These are phyloP conservation scores for Anguilla marmorata DNA, from an alignment of 2,797 vertebrate genomes.

Conservation along the genomic window DNA sequence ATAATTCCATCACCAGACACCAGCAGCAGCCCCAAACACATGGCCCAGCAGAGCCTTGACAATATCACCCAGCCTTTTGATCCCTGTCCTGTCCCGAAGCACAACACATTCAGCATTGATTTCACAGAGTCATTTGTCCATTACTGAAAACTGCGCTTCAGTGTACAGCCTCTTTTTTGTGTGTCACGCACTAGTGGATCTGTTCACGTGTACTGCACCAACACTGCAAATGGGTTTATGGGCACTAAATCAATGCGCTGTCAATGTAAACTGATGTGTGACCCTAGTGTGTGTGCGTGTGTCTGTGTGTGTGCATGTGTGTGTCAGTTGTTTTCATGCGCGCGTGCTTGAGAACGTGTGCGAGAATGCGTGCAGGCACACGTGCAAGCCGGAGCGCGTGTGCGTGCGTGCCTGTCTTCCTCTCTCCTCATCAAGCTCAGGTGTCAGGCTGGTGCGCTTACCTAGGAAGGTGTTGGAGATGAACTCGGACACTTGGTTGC, in stretches of 20 bases:
- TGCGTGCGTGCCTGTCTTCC: background rate
- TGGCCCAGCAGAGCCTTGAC: conserved; percentile 24
- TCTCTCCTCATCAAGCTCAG: background rate
- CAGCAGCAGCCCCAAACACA: conserved; percentile 20
- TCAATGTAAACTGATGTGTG: background rate
- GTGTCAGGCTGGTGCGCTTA: conserved; percentile 61
- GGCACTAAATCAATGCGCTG: background rate
- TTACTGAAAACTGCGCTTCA: background rate
- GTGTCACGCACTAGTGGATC: background rate
- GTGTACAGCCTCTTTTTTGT: background rate
- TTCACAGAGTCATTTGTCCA: background rate
- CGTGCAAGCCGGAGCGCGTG: conserved; percentile 32
- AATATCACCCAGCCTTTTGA: conserved; percentile 25
- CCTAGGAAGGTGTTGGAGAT: conserved; percentile 99
- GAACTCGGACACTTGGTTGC: conserved; percentile 98
- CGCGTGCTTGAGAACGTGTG: conserved; percentile 2
- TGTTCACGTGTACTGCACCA: background rate
- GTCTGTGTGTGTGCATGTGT: background rate
- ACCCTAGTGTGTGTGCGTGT: background rate
- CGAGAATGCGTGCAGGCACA: background rate
- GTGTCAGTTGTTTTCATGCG: background rate
- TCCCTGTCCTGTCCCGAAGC: conserved; percentile 30
- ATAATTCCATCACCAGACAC: background rate
- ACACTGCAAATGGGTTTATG: background rate
- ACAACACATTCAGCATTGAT: background rate